Percentiles rank a stretch among this genome's conserved stretches.
phyloP scores from a whole-genome alignment of 30 jellyfish, hydroid and myxozoan species.

The Catostylus mosaicus region DNA sequence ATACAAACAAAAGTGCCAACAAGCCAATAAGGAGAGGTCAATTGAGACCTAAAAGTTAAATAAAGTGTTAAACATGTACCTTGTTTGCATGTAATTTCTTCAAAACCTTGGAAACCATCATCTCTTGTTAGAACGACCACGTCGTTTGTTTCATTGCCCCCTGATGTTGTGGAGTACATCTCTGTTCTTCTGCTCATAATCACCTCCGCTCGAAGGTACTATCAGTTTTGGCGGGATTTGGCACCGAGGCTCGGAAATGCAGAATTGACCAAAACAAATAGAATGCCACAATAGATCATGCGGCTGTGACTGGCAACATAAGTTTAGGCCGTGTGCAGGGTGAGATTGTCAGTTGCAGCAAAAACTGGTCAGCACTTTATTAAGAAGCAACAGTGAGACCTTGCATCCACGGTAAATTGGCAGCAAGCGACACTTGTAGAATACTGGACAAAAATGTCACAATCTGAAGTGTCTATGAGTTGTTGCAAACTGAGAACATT shows the following conservation, averaged over 20 bases:
- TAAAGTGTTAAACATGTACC: constrained; percentile 19
- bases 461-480: constrained; percentile 53
- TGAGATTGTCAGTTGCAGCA: too few species aligned
- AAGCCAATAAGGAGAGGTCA: too few species aligned
- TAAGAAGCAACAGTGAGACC: too few species aligned
- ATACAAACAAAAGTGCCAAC: too few species aligned
- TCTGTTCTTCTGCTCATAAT: constrained; percentile 15
- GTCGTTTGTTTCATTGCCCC: constrained; percentile 6
- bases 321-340: too few species aligned
- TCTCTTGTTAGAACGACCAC: constrained; percentile 32
- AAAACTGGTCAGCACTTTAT: too few species aligned
- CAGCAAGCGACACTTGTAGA: background rate
- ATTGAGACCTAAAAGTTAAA: background rate
- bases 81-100: constrained; percentile 44
- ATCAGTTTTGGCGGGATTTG: background rate
- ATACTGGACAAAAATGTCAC: constrained; percentile 8
- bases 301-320: too few species aligned
- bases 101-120: constrained; percentile 42
- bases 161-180: constrained; percentile 9
- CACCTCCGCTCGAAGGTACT: background rate
- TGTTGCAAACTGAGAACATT: constrained; percentile 27
- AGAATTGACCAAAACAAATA: too few species aligned
- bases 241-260: background rate
- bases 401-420: background rate
- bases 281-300: too few species aligned